Percentiles rank a stretch among this genome's conserved stretches.
Evolutionary conservation across 2,797 vertebrate species (phyloP).

Genomic region (Pelodytes ibericus): DNA sequence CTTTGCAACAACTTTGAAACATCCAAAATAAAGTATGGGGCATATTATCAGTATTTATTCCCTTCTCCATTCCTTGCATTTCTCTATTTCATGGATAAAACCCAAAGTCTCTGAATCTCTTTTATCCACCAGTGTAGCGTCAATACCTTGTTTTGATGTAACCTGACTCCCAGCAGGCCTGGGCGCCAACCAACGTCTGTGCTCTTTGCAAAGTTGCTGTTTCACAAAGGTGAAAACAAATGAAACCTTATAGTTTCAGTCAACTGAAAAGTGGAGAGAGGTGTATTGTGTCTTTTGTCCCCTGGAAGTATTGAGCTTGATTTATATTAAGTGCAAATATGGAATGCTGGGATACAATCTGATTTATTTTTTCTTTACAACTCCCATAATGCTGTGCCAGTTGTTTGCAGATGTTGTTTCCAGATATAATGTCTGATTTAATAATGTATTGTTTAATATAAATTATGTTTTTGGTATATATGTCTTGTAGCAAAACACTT

Average conservation of each 20-base stretch:
- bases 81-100: too few relatives aligned
- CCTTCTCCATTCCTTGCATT: too few relatives aligned
- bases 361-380: too few relatives aligned
- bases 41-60: too few relatives aligned
- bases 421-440: too few relatives aligned
- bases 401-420: background rate
- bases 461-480: too few relatives aligned
- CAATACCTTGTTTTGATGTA: slow-evolving; percentile 48
- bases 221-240: background rate
- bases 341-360: background rate
- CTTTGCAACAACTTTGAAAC: too few relatives aligned
- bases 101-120: slow-evolving; percentile 28
- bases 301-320: background rate
- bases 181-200: slow-evolving; percentile 25
- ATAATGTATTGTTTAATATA: too few relatives aligned
- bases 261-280: slow-evolving; percentile 10
- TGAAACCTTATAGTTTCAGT: slow-evolving; percentile 42
- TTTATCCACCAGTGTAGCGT: slow-evolving; percentile 5
- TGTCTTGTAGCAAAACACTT: too few relatives aligned
- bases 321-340: background rate
- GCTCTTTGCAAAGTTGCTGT: slow-evolving; percentile 18
- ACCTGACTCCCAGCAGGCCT: slow-evolving; percentile 24
- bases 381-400: background rate
- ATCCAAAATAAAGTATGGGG: too few relatives aligned
- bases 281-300: slow-evolving; percentile 2